Evolutionary conservation across 2,888 invertebrate species (phyloP).

Genomic region (Melipona beecheii): DNA sequence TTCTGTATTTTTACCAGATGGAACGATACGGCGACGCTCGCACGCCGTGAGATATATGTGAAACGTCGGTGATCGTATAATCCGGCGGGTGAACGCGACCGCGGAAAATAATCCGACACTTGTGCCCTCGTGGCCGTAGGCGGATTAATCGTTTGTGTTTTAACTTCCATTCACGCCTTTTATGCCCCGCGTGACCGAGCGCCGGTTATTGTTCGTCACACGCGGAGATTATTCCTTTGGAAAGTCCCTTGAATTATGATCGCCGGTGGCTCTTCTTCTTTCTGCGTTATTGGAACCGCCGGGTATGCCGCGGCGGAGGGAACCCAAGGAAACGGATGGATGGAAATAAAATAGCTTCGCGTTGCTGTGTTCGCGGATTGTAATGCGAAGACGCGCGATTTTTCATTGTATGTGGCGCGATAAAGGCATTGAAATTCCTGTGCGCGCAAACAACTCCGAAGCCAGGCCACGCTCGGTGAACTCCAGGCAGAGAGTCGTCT

Average conservation of each 20-base stretch:
- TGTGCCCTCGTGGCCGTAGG: slow-evolving; percentile 35
- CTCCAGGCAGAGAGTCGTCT: no score
- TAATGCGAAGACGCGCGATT: background rate
- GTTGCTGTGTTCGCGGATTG: background rate
- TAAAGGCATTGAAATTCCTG: background rate
- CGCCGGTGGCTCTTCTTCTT: slow-evolving; percentile 22
- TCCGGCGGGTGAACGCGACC: slow-evolving; percentile 31
- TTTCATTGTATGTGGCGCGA: background rate
- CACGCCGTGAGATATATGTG: slow-evolving; percentile 7
- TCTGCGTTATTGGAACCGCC: slow-evolving; percentile 15
- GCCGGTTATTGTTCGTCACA: slow-evolving; percentile 31
- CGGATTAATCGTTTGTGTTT: slow-evolving; percentile 52
- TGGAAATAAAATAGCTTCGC: background rate
- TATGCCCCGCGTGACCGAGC: slow-evolving; percentile 20
- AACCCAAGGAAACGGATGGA: background rate
- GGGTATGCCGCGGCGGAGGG: background rate
- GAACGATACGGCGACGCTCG: background rate
- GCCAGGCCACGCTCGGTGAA: no score
- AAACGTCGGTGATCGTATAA: slow-evolving; percentile 40
- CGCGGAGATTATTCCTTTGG: slow-evolving; percentile 39
- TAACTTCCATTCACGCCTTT: slow-evolving; percentile 51
- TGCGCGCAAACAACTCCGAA: no score
- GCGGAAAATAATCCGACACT: slow-evolving; percentile 50
- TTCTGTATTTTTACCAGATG: background rate
- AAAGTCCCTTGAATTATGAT: slow-evolving; percentile 35